phyloP scores from a whole-genome alignment of 2,888 invertebrate species.

The Neoaliturus tenellus region DNA sequence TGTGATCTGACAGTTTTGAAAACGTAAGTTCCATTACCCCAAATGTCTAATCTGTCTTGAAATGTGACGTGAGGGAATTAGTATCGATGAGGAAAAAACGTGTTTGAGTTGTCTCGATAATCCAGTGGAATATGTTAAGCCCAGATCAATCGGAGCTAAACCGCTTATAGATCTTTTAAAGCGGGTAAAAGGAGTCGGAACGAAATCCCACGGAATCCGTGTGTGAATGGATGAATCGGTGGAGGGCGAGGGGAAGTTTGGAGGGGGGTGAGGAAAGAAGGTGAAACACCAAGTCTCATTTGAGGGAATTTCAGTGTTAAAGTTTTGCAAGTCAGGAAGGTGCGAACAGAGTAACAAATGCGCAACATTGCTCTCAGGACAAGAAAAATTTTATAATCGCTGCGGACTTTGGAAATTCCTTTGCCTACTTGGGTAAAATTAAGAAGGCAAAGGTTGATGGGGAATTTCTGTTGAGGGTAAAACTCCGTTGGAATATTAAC shows the following conservation, averaged over 20 bases:
- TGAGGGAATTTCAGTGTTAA: neutral
- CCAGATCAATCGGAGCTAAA: neutral
- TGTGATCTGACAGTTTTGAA: neutral
- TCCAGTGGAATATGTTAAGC: conserved; percentile 25
- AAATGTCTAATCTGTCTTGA: neutral
- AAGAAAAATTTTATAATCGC: conserved; percentile 2
- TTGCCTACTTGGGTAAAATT: neutral
- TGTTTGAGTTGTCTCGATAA: neutral
- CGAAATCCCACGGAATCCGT: neutral
- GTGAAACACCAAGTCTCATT: neutral
- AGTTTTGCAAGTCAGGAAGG: neutral
- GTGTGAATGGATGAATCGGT: neutral
- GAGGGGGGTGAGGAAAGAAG: neutral
- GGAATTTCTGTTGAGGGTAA: too few species aligned
- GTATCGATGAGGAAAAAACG: neutral
- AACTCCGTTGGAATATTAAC: too few species aligned
- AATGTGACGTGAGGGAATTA: conserved; percentile 2
- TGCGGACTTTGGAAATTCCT: neutral
- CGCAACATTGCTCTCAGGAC: neutral
- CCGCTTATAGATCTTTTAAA: neutral
- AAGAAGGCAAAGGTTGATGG: too few species aligned
- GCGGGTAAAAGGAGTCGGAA: conserved; percentile 6
- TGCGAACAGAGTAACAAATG: neutral
- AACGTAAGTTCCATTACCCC: neutral
- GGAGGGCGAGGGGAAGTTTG: neutral